Percentiles rank a stretch among this genome's conserved stretches.
These are phyloP conservation scores for Heterodera filipjevi DNA, from an alignment of 2,888 invertebrate genomes.

Conservation along the genomic window DNA sequence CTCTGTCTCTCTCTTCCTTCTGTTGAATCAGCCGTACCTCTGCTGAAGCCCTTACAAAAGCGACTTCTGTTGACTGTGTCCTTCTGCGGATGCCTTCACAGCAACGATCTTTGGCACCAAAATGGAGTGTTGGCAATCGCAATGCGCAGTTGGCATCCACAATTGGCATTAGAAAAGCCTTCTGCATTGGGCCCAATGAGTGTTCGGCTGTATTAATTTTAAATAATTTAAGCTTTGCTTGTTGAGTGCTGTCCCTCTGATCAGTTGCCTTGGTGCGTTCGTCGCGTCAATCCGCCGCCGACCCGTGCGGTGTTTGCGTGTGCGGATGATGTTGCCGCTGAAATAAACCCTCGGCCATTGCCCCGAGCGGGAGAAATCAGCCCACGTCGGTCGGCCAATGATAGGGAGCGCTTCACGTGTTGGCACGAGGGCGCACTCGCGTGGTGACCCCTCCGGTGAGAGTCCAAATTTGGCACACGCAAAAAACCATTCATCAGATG, in stretches of 20 bases:
- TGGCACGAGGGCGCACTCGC: slow-evolving; percentile 44
- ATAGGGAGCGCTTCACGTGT: slow-evolving; percentile 44
- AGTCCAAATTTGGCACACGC: slow-evolving; percentile 39
- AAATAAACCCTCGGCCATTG: slow-evolving; percentile 40
- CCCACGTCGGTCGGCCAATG: slow-evolving; percentile 49
- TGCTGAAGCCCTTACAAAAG: background rate
- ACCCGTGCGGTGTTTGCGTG: background rate
- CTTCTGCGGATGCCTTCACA: slow-evolving; percentile 10
- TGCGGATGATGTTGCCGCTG: slow-evolving; percentile 30
- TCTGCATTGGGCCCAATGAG: slow-evolving; percentile 61
- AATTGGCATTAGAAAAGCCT: slow-evolving; percentile 61
- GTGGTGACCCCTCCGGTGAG: slow-evolving; percentile 31
- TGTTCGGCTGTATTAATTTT: slow-evolving; percentile 53
- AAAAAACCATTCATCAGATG: slow-evolving; percentile 53
- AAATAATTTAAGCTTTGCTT: background rate
- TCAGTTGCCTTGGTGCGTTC: slow-evolving; percentile 17
- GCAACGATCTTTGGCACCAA: background rate
- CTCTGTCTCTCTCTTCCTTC: too few species aligned
- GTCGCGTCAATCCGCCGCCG: background rate
- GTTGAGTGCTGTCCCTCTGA: background rate
- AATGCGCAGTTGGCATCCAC: slow-evolving; percentile 64
- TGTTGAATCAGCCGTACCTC: background rate
- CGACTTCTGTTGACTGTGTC: background rate
- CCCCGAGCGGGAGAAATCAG: slow-evolving; percentile 44
- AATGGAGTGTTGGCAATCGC: background rate